A percentile compares a stretch with the other conserved stretches of the same genome.
These are phyloP conservation scores for Paratrypauchen microcephalus DNA, from an alignment of 2,797 vertebrate species.

Conservation along the genomic window DNA sequence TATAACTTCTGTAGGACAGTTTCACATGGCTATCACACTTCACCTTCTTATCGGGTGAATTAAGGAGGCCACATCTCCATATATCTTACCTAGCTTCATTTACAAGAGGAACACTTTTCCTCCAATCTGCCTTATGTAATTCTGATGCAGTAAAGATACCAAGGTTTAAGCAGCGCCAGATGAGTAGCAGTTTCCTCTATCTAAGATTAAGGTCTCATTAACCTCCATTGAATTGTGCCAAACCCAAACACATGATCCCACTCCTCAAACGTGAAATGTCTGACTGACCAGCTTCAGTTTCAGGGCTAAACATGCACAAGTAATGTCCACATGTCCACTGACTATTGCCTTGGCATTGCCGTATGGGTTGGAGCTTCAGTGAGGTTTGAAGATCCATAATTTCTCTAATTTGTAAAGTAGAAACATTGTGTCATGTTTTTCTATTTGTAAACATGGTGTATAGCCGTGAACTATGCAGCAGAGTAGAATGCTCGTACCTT, in stretches of 20 bases:
- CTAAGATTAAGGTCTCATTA: constrained; percentile 29
- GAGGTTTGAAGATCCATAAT: constrained; percentile 31
- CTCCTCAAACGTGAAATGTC: constrained; percentile 24
- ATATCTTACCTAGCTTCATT: constrained; percentile 9
- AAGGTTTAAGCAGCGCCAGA: constrained; percentile 25
- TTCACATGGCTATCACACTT: background rate
- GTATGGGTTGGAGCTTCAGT: constrained; percentile 35
- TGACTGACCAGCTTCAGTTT: constrained; percentile 17
- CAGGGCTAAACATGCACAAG: constrained; percentile 42
- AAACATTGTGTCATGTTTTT: constrained; percentile 35
- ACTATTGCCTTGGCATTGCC: constrained; percentile 33
- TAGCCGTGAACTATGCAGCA: constrained; percentile 69
- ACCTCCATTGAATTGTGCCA: constrained; percentile 41
- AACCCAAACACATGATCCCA: constrained; percentile 30
- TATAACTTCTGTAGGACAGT: background rate
- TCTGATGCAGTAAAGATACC: constrained; percentile 53
- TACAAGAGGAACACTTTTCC: constrained; percentile 42
- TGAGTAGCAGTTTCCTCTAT: constrained; percentile 21
- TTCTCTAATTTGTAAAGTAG: constrained; percentile 26
- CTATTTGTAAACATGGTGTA: constrained; percentile 63
- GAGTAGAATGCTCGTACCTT: constrained; percentile 57
- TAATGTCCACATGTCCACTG: constrained; percentile 20
- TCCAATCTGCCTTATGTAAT: constrained; percentile 66
- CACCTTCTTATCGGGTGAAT: constrained; percentile 14
- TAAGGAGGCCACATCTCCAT: background rate